phyloP scores from a whole-genome alignment of 2,888 invertebrate species.

The Aphodius granarius region DNA sequence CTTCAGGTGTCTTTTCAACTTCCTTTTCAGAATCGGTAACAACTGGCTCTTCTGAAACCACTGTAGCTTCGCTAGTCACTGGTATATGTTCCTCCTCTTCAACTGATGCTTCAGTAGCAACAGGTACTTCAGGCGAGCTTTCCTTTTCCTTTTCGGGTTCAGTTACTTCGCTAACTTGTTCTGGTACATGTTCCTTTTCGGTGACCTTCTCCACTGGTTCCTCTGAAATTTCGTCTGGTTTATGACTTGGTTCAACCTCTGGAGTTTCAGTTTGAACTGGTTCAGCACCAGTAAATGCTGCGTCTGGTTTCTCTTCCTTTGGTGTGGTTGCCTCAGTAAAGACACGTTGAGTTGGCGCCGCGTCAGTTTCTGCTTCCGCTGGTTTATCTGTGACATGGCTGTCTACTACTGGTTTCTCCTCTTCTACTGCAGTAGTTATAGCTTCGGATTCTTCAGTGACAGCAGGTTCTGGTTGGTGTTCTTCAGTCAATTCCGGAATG shows the following conservation, averaged over 20 bases:
- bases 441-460: slow-evolving; percentile 17
- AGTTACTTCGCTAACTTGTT: not conserved
- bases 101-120: slow-evolving; percentile 6
- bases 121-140: not conserved
- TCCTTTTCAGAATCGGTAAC: slow-evolving; percentile 13
- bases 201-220: slow-evolving; percentile 15
- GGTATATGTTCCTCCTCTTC: not conserved
- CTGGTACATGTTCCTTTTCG: slow-evolving; percentile 1
- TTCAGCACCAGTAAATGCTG: not conserved
- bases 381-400: not conserved
- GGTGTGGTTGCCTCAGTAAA: slow-evolving; percentile 13
- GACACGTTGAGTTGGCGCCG: slow-evolving; percentile 10
- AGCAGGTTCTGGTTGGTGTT: not conserved
- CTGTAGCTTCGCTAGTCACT: not conserved
- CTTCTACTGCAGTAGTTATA: slow-evolving; percentile 9
- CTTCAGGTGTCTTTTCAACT: slow-evolving; percentile 6
- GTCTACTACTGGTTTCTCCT: not conserved
- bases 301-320: not conserved
- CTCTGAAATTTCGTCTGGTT: slow-evolving; percentile 20
- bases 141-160: slow-evolving; percentile 7
- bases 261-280: slow-evolving; percentile 2
- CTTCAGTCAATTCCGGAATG: slow-evolving; percentile 4
- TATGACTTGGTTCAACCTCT: slow-evolving; percentile 21
- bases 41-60: slow-evolving; percentile 6
- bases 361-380: slow-evolving; percentile 13